Conservation (phyloP, 2,888 invertebrate genomes). For the Ommatoiulus sabulosus region DNA sequence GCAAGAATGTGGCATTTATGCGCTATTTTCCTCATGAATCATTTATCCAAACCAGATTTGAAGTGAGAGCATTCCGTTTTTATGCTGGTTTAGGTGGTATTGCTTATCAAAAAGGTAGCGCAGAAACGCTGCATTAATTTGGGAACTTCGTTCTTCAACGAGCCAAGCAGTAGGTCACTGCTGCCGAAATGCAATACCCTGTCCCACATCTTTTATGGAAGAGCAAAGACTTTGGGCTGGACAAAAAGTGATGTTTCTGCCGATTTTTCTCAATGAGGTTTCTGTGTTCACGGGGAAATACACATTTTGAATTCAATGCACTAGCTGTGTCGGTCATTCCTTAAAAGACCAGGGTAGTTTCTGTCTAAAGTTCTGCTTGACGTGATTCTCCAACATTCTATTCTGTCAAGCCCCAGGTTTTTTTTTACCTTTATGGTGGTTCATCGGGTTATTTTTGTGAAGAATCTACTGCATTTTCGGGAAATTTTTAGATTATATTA, state of each 20-base stretch:
- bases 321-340: no score
- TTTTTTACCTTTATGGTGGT: no score
- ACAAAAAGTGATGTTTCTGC: background rate
- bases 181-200: background rate
- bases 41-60: constrained; percentile 41
- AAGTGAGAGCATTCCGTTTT: background rate
- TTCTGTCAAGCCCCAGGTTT: no score
- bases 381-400: no score
- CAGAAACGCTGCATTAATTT: constrained; percentile 7
- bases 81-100: background rate
- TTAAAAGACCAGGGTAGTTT: no score
- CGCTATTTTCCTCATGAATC: constrained; percentile 45
- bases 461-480: no score
- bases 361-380: no score
- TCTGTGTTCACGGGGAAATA: no score
- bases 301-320: no score
- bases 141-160: background rate
- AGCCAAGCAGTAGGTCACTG: background rate
- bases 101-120: constrained; percentile 1
- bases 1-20: constrained; percentile 39
- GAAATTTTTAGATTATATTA: no score
- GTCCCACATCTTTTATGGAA: background rate
- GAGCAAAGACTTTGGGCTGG: background rate
- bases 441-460: no score
- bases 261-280: no score